phyloP scores from a whole-genome alignment of 2,888 invertebrate species.

The Ceriagrion tenellum region DNA sequence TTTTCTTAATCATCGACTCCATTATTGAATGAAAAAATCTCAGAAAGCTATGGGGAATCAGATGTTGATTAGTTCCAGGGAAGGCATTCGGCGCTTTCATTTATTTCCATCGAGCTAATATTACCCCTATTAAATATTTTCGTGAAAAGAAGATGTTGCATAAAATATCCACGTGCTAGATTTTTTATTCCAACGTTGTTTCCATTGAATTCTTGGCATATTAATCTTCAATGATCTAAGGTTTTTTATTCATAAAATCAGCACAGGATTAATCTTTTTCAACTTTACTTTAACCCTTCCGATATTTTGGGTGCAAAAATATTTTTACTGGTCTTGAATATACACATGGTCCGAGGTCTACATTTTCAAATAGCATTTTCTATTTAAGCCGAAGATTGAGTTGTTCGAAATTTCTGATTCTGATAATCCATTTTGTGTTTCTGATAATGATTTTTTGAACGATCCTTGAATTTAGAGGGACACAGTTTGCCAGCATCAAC shows the following conservation, averaged over 20 bases:
- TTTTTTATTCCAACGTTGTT: background rate
- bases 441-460: no score
- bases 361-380: no score
- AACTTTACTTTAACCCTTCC: background rate
- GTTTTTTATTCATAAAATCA: background rate
- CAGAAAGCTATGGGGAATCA: background rate
- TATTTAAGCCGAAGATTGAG: no score
- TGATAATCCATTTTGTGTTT: no score
- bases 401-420: no score
- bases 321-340: no score
- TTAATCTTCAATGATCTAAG: background rate
- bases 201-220: background rate
- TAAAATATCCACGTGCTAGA: background rate
- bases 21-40: slow-evolving; percentile 52
- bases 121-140: background rate
- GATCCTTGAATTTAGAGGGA: no score
- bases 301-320: no score
- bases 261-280: background rate
- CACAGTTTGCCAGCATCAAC: no score
- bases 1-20: slow-evolving; percentile 36
- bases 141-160: background rate
- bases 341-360: no score
- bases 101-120: background rate
- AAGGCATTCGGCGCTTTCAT: background rate
- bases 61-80: background rate